Base-by-base conservation (phyloP, 2,888 invertebrate genomes). In the Campoletis raptor region DNA sequence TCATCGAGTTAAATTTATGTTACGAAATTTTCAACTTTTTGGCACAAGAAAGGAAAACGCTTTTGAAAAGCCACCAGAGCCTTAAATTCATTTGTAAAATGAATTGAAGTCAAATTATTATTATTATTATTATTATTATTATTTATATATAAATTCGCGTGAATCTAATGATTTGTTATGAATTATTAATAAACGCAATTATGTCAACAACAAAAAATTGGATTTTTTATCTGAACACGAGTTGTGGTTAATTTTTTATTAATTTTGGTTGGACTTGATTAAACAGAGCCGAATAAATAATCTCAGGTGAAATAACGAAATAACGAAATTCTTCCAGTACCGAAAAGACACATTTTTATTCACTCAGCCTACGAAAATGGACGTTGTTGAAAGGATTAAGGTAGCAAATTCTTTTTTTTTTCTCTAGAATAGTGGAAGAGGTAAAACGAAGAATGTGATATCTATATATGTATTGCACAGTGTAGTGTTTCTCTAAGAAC, bases 331-430 rank as follows among this genome's bases (percentile, higher is more conserved):
- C 15, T 36, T 42, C 90, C 91, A 92, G 91, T 92, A 92, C 91
- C 91, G 91, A 92, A 91, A 67, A 37, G 21, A 15, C 37, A 48
- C 21, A 67, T 52, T 78, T 64, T 61, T 45, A 57, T 61, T 77
- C 52, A 64, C 61, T 76, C 70, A 37, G 45, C 87, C 83, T 76
- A 87, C 84, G 90, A 88, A 88, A 81, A 89, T 89, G 90, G 88
- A 92, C 90, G 90, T 90, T 92, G 90, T 92, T 90, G 91, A 91
- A 91, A 91, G 66, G 72, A 73, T 78, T 79, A 67, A 76, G 67
- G 80, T 74, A n/a, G 69, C 24, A 74, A 45, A 48, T 37, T 52
- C 21, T 40, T 66, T 64, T 48, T 64, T 48, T 48, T 18, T 48
- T 42, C 12, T 48, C 6, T 48, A 52, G 21, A 79, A 30, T 21